Evolutionary conservation across 2,113 vertebrate genomes (phyloP), one percentile per base, ranked within the genome.

Genomic region (Panthera tigris): DNA sequence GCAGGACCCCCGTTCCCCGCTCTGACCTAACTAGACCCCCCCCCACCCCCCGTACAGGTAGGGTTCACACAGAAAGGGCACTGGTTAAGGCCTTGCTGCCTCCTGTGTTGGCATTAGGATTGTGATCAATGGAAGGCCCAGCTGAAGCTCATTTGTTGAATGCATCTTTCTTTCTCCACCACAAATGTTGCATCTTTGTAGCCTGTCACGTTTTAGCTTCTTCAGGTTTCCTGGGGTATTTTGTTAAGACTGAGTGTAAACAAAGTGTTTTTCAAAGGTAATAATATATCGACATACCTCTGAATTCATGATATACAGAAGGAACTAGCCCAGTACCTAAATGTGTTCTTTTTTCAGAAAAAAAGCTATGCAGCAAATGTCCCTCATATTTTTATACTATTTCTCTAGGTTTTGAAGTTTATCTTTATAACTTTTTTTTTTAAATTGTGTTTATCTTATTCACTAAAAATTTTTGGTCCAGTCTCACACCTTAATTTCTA

Each of bases 181-280:
- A 8, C 81, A 96, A 71, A 90, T 31, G 79, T 74, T 68, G 29
- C 36, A 14, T 23, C n/a, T 74, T 92, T 88, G 50, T 33, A 78
- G 25, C 55, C 73, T 97, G 76, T 63, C 93, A 93, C 90, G 13
- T 57, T 92, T 80, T 45, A 65, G 79, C 88, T 93, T 96, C 73
- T 82, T 68, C 63, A 50, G 36, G 18, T 90, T 90, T 36, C 39
- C 79, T 66, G n/a, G 45, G 25, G 33, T 74, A 63, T 92, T 85
- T 94, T 81, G 82, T 81, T 78, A 94, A 91, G 57, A 88, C 27
- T n/a, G 50, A 19, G 39, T 92, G 0, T 86, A 96, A 83, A 92
- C 84, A 78, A 23, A 82, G 45, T 36, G 33, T 66, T 91, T 89
- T 86, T 74, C 92, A 97, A 93, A 68, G 57, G 27, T 74, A 93